Evolutionary conservation across 2,888 invertebrate species (phyloP), one percentile per base, ranked within the genome.

Genomic region (Ptycholaimellus sp.): DNA sequence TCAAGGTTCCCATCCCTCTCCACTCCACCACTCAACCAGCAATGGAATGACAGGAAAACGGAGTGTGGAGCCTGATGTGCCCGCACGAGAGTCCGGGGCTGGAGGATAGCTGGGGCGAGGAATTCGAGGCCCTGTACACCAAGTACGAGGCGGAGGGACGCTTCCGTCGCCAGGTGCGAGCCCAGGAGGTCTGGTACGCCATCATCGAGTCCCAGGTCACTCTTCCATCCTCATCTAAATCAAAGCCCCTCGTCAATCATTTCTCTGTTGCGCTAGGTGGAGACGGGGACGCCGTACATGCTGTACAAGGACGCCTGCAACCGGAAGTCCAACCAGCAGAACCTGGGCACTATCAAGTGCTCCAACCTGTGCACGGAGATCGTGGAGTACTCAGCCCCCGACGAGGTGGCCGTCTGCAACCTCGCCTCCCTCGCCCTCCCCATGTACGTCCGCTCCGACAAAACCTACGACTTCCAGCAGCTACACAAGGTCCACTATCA

Each of bases 341-440:
- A 96, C 63, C 65, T 96, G 40, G 96, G 96, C 13, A 93, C 93
- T 1, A 96, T 96, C 47, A 87, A 85, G 62, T 82, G 87, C 60
- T 83, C 85, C 51, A 96, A 96, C 60, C 66, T 96, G 27, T 96
- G 93, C 59, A 93, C 96, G 1, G 96, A 99, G 69, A 81, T 96
- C 47, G 72, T 96, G 1, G 80, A 96, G 59, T 96, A 85, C 60
- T 81, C 50, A 13, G 40, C 44, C 22, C 47, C 50, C 3, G 53
- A 53, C 36, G 54, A 54, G 45, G 61, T 87, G 23, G 93, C 93
- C 5, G 93, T 93, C 1, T 96, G 93, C 60, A 93, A 93, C 65
- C 68, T 96, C 54, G 96, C 93, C 1, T 96, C 93, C 0, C 73
- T 96, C 50, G 93, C 93, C 2, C 68, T 96, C 2, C 87, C 85